A percentile compares a stretch with the other conserved stretches of the same genome.
These are phyloP conservation scores for Drosophila niveifrons DNA, from an alignment of 2,888 invertebrate genomes.

Conservation along the genomic window DNA sequence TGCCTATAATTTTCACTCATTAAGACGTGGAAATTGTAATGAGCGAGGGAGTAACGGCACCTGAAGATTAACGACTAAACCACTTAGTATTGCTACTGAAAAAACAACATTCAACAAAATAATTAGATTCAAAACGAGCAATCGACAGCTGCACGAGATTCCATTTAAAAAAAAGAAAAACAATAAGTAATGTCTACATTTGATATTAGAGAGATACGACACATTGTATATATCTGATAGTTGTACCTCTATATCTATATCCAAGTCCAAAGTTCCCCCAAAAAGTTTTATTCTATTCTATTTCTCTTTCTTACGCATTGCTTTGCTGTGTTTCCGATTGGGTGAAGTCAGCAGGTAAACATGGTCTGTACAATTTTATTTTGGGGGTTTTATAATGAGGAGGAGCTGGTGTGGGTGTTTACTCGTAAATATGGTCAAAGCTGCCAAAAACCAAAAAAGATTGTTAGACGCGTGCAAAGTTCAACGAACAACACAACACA, in stretches of 20 bases:
- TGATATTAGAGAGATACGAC: background rate
- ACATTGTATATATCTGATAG: background rate
- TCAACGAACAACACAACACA: background rate
- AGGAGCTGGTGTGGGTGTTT: constrained; percentile 3
- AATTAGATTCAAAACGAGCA: constrained; percentile 2
- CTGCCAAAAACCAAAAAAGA: background rate
- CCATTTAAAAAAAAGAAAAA: constrained; percentile 12
- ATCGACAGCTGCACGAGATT: constrained; percentile 36
- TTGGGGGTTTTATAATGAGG: background rate
- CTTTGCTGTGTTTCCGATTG: background rate
- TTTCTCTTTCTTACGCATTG: background rate
- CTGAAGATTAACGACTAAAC: constrained; percentile 22
- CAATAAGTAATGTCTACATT: background rate
- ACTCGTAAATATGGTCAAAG: background rate
- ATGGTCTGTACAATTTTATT: background rate
- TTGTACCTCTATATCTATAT: background rate
- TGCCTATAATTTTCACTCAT: constrained; percentile 39
- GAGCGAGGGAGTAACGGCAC: constrained; percentile 32
- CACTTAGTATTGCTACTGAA: constrained; percentile 16
- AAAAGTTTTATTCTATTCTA: background rate
- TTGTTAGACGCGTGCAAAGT: constrained; percentile 6
- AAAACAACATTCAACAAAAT: constrained; percentile 5
- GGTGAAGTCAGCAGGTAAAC: constrained; percentile 3
- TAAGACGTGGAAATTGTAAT: constrained; percentile 31
- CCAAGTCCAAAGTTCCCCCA: constrained; percentile 8